Percentiles rank a stretch among this genome's conserved stretches.
phyloP scores from a whole-genome alignment of 2,888 invertebrate species.

The Acronicta leporina region DNA sequence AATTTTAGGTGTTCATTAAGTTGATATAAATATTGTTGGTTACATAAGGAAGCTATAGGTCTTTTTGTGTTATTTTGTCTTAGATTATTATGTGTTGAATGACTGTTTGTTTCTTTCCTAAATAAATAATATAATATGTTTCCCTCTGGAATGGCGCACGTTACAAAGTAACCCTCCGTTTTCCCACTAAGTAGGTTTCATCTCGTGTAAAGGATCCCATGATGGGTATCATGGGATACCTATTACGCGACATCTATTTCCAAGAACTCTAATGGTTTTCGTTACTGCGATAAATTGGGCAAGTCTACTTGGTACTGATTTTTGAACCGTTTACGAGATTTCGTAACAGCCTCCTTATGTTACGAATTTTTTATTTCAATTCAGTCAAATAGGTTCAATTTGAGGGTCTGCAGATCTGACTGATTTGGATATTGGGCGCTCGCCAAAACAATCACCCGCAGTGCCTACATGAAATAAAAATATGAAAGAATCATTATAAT shows the following conservation, averaged over 20 bases:
- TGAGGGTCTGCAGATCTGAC: constrained; percentile 31
- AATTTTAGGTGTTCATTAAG: too few species aligned
- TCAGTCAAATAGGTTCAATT: constrained; percentile 17
- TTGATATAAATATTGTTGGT: too few species aligned
- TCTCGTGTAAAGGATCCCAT: constrained; percentile 38
- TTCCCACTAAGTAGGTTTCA: constrained; percentile 35
- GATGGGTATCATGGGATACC: constrained; percentile 41
- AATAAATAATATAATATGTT: too few species aligned
- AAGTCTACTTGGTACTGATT: constrained; percentile 26
- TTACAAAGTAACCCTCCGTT: constrained; percentile 25
- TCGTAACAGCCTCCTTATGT: constrained; percentile 26
- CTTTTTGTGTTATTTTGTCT: too few species aligned
- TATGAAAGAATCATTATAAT: background rate
- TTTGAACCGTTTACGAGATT: constrained; percentile 16
- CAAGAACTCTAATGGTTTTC: constrained; percentile 43
- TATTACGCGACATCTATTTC: constrained; percentile 44
- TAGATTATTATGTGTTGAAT: too few species aligned
- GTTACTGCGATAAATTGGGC: constrained; percentile 47
- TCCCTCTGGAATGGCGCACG: constrained; percentile 25
- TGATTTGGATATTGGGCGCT: constrained; percentile 25
- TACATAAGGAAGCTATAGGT: too few species aligned
- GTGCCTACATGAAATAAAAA: constrained; percentile 20
- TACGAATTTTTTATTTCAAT: constrained; percentile 19
- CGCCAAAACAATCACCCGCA: constrained; percentile 39
- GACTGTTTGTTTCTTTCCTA: too few species aligned